phyloP scores from a whole-genome alignment of 2,113 vertebrate species.

The Struthidea cinerea region DNA sequence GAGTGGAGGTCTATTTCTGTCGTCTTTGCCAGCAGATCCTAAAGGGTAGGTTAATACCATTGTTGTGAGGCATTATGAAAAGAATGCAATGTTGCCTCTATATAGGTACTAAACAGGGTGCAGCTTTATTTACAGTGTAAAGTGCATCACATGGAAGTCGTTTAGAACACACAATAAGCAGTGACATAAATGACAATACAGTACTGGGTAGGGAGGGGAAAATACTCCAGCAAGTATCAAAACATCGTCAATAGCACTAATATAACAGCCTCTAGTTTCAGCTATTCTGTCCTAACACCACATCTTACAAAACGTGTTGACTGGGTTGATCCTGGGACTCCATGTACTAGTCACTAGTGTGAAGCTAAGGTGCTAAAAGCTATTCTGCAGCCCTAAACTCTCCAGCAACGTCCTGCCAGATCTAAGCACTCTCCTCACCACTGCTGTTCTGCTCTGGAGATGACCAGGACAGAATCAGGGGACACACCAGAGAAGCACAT shows the following conservation, averaged over 20 bases:
- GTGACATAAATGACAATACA: conserved; percentile 38
- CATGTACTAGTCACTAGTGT: neutral
- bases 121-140: conserved; percentile 67
- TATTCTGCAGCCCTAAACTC: neutral
- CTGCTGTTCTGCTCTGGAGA: neutral
- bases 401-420: neutral
- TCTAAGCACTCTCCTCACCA: neutral
- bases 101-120: conserved; percentile 27
- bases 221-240: conserved; percentile 20
- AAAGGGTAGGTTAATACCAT: neutral
- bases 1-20: neutral
- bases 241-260: conserved; percentile 41
- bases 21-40: neutral
- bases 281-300: conserved; percentile 27
- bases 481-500: neutral
- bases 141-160: conserved; percentile 39
- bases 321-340: neutral
- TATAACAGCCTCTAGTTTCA: conserved; percentile 41
- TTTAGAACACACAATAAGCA: conserved; percentile 38
- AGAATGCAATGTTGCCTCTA: neutral
- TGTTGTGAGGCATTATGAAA: neutral
- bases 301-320: neutral
- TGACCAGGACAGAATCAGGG: neutral
- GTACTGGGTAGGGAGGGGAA: neutral
- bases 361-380: neutral